A percentile compares a stretch with the other conserved stretches of the same genome.
These are phyloP conservation scores for Coenobita brevimanus DNA, from an alignment of 1,140 invertebrate species.

Conservation along the genomic window DNA sequence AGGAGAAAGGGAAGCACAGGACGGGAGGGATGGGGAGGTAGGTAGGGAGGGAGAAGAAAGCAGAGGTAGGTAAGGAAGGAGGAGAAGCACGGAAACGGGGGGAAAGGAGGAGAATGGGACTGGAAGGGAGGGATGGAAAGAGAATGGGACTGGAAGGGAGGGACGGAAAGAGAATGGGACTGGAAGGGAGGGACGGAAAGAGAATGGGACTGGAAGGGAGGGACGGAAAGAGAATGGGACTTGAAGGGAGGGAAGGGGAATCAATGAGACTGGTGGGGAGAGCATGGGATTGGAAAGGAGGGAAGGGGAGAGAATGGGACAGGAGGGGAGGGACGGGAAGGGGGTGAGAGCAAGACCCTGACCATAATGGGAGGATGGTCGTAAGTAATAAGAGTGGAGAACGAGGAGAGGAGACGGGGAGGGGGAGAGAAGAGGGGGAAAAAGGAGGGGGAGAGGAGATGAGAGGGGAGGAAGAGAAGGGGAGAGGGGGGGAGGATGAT, in stretches of 20 bases:
- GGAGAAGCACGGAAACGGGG: background rate
- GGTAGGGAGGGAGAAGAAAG: background rate
- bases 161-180: background rate
- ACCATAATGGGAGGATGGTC: no score
- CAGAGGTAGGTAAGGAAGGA: background rate
- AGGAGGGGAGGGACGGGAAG: no score
- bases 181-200: background rate
- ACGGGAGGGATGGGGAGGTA: background rate
- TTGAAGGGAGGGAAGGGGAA: conserved; percentile 14
- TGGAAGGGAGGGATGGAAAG: background rate
- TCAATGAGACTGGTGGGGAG: conserved; percentile 18
- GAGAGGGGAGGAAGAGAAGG: no score
- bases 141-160: background rate
- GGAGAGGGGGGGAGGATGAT: no score
- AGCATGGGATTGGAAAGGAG: background rate
- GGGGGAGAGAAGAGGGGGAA: no score
- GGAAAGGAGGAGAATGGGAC: background rate
- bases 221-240: background rate
- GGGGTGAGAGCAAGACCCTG: no score
- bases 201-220: no score
- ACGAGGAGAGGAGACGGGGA: no score
- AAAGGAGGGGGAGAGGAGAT: no score
- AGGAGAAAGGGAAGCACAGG: background rate
- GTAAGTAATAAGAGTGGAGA: no score
- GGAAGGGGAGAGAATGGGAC: no score